phyloP scores from a whole-genome alignment of 2,888 invertebrate species.

The Drosophila barbarae region DNA sequence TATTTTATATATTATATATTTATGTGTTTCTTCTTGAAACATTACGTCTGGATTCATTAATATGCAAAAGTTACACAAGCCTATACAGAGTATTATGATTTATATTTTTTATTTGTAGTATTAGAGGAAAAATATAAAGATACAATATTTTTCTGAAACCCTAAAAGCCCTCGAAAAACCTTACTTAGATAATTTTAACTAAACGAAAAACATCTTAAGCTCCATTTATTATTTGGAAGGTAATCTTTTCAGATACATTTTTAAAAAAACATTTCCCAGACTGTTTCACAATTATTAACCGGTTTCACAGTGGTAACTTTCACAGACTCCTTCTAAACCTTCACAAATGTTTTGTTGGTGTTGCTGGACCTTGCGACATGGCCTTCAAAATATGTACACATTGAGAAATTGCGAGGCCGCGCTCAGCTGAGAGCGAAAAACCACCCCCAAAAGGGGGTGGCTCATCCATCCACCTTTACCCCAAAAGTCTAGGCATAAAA shows the following conservation, averaged over 20 bases:
- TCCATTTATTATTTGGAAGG: too few relatives aligned
- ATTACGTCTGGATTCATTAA: not conserved
- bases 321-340: conserved; percentile 1
- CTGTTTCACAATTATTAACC: not conserved
- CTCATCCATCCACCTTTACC: conserved; percentile 9
- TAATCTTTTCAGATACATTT: not conserved
- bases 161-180: not conserved
- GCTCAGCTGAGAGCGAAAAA: conserved; percentile 36
- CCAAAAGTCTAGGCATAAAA: conserved; percentile 20
- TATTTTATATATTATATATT: too few relatives aligned
- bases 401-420: conserved; percentile 25
- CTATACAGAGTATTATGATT: not conserved
- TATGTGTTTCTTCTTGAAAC: not conserved
- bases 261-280: not conserved
- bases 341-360: not conserved
- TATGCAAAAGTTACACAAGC: not conserved
- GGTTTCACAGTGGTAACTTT: not conserved
- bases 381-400: conserved; percentile 37
- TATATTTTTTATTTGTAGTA: not conserved
- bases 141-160: not conserved
- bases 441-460: conserved; percentile 40
- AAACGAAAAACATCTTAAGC: not conserved
- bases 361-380: conserved; percentile 18
- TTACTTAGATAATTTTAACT: not conserved
- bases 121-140: too few relatives aligned